Conservation (phyloP, 2,888 invertebrate species). For the Thymelicus sylvestris region DNA sequence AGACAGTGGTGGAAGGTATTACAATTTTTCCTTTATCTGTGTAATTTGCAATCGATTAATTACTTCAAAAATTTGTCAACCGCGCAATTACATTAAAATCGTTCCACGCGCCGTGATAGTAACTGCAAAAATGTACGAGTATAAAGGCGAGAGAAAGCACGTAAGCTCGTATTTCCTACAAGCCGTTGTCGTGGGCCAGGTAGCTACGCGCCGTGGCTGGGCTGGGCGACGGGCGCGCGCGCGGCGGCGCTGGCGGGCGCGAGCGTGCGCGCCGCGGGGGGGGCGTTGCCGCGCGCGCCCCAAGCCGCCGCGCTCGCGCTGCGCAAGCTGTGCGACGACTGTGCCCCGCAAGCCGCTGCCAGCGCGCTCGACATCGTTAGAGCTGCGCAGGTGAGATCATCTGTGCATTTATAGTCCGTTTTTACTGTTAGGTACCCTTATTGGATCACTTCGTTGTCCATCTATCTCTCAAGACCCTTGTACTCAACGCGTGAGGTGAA, state of each 20-base stretch:
- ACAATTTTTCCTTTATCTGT: too few relatives aligned
- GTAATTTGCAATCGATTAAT: too few relatives aligned
- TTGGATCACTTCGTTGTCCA: too few relatives aligned
- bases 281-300: constrained; percentile 86
- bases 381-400: constrained; percentile 84
- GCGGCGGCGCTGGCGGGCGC: constrained; percentile 59
- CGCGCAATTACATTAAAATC: too few relatives aligned
- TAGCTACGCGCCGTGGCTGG: constrained; percentile 93
- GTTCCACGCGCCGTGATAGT: too few relatives aligned
- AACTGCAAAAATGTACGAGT: neutral
- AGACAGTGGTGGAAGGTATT: too few relatives aligned
- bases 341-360: constrained; percentile 89
- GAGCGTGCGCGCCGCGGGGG: constrained; percentile 73
- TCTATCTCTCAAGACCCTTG: too few relatives aligned
- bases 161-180: neutral
- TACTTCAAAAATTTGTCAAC: too few relatives aligned
- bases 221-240: constrained; percentile 52
- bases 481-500: too few relatives aligned
- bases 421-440: too few relatives aligned
- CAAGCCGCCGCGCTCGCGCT: constrained; percentile 93
- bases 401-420: neutral
- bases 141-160: neutral
- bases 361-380: constrained; percentile 91
- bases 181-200: constrained; percentile 73
- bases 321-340: constrained; percentile 94